Evolutionary conservation across 2,113 vertebrate species (phyloP).

Genomic region (Empidonax traillii): DNA sequence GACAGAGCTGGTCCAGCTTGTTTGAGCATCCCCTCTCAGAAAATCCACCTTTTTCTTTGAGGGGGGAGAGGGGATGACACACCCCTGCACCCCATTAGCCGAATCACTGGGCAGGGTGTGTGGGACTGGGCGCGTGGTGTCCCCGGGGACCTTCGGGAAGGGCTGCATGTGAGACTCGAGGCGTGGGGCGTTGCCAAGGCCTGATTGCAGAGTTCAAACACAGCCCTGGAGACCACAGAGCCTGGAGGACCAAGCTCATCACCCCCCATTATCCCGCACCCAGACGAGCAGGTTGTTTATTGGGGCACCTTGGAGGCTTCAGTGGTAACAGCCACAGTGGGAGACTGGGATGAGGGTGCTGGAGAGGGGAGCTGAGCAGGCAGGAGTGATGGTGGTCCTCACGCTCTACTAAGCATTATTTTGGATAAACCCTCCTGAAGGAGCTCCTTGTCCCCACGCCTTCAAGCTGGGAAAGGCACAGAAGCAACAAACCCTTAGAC

Average conservation of each 20-base stretch:
- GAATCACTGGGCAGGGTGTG: background rate
- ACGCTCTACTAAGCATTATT: rapidly evolving
- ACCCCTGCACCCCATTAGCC: background rate
- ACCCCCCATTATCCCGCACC: background rate
- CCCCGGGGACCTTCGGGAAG: background rate
- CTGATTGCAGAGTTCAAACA: background rate
- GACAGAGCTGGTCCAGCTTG: background rate
- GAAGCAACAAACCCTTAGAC: background rate
- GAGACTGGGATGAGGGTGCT: background rate
- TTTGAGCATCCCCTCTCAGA: background rate
- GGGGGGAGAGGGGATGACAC: background rate
- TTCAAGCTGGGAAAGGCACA: background rate
- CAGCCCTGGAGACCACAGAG: background rate
- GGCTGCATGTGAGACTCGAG: background rate
- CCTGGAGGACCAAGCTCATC: background rate
- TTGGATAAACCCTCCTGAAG: background rate
- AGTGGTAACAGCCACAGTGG: background rate
- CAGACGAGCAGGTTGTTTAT: background rate
- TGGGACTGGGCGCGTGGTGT: background rate
- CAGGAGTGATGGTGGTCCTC: background rate
- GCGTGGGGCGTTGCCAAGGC: background rate
- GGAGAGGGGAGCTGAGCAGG: background rate
- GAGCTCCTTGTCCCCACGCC: background rate
- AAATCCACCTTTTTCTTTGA: background rate
- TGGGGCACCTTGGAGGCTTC: background rate